Conservation (phyloP, 2,113 vertebrate genomes). For the Calidris pugnax region DNA sequence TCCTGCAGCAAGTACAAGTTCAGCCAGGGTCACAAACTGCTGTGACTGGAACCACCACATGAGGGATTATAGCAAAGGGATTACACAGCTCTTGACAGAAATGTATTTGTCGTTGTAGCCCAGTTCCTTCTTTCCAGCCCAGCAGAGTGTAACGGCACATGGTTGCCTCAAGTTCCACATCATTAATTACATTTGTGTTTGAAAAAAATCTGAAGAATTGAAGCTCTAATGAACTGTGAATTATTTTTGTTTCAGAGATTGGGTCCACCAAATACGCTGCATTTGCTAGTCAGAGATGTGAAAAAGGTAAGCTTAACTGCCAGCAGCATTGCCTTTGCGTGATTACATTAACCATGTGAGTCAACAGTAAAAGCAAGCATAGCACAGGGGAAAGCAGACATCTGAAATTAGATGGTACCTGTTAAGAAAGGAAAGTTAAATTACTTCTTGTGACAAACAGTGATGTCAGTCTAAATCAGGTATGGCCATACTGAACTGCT, state of each 20-base stretch:
- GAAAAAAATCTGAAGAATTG: neutral
- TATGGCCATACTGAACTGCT: neutral
- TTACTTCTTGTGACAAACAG: neutral
- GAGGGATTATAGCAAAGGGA: neutral
- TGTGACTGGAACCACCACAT: neutral
- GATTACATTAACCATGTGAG: neutral
- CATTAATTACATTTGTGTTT: neutral
- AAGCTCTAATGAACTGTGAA: neutral
- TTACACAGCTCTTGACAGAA: neutral
- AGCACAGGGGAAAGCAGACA: neutral
- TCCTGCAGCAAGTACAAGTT: neutral
- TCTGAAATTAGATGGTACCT: neutral
- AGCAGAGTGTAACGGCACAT: neutral
- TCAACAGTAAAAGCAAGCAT: neutral
- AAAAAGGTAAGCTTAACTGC: slow-evolving; percentile 86
- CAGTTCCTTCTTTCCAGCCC: neutral
- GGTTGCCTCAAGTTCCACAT: neutral
- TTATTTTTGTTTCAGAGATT: slow-evolving; percentile 85
- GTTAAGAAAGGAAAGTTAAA: neutral
- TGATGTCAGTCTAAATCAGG: accelerated
- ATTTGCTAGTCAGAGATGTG: slow-evolving; percentile 93
- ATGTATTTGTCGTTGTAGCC: neutral
- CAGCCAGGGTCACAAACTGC: neutral
- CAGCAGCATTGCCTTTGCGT: neutral
- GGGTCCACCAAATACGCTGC: slow-evolving; percentile 89